phyloP scores from a whole-genome alignment of 2,888 invertebrate genomes.

The Thereva nobilitata region DNA sequence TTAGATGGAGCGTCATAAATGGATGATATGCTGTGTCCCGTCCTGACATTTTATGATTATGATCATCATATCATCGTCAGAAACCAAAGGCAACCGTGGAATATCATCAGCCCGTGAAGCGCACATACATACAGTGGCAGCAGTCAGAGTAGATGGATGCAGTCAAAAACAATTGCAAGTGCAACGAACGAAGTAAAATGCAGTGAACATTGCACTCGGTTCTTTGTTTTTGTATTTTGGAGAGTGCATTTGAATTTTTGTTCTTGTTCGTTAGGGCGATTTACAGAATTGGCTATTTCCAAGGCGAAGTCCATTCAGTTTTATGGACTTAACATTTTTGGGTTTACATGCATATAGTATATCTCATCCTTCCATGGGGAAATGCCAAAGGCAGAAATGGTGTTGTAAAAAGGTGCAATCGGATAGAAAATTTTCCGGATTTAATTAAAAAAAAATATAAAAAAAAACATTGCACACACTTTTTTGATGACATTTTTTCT shows the following conservation, averaged over 20 bases:
- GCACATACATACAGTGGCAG: conserved; percentile 4
- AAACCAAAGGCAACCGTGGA: conserved; percentile 3
- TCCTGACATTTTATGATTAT: conserved; percentile 35
- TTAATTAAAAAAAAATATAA: conserved; percentile 31
- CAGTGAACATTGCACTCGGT: conserved; percentile 20
- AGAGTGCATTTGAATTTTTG: conserved; percentile 30
- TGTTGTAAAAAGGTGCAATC: conserved; percentile 25
- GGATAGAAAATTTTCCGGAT: conserved; percentile 35
- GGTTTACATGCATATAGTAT: conserved; percentile 1
- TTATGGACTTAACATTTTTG: conserved; percentile 33
- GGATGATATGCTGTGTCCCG: conserved; percentile 28
- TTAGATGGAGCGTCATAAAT: conserved; percentile 35
- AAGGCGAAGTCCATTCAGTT: conserved; percentile 26
- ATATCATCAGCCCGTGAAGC: too few relatives aligned
- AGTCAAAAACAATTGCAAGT: conserved; percentile 39
- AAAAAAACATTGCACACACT: too few relatives aligned
- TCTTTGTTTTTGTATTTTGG: too few relatives aligned
- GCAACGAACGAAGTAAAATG: conserved; percentile 41
- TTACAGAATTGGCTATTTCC: conserved; percentile 30
- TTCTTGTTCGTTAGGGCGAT: conserved; percentile 1
- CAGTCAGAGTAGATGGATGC: conserved; percentile 12
- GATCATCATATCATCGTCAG: conserved; percentile 32
- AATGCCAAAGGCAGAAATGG: conserved; percentile 18
- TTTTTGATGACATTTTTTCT: conserved; percentile 26
- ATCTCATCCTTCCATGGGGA: conserved; percentile 3